Percentiles rank a stretch among this genome's conserved stretches.
These are phyloP conservation scores for Drosophila sechellia DNA, from an alignment of 1,140 invertebrate genomes.

Conservation along the genomic window DNA sequence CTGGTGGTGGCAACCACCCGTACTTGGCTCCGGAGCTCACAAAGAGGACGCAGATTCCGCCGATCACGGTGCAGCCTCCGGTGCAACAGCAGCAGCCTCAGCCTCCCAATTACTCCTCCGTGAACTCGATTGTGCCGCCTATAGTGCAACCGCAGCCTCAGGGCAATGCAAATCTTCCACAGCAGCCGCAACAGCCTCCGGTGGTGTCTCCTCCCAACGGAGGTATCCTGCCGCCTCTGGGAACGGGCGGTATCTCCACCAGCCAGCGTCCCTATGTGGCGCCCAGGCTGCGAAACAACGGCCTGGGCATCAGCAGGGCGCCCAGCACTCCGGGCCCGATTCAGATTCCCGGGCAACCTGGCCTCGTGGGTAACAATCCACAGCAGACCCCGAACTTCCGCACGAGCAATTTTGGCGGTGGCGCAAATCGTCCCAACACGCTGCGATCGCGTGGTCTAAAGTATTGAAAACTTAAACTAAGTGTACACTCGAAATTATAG, in stretches of 20 bases:
- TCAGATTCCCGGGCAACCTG: conserved; percentile 12
- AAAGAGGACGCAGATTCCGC: conserved; percentile 60
- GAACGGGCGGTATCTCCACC: conserved; percentile 49
- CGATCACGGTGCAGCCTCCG: conserved; percentile 24
- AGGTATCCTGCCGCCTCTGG: conserved; percentile 18
- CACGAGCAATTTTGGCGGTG: conserved; percentile 36
- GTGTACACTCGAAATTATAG: conserved; percentile 15
- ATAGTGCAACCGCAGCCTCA: conserved; percentile 28
- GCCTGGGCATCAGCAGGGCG: conserved; percentile 58
- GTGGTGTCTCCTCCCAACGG: conserved; percentile 14
- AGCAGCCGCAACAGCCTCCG: conserved; percentile 22
- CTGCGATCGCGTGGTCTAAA: conserved; percentile 77
- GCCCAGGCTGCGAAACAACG: conserved; percentile 74
- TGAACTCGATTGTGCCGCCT: conserved; percentile 76
- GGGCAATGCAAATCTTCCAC: conserved; percentile 13
- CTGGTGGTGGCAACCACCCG: conserved; percentile 66
- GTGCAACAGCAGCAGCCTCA: conserved; percentile 40
- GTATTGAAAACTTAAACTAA: conserved; percentile 56
- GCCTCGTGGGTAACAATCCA: conserved; percentile 7
- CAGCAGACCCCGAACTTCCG: conserved; percentile 18
- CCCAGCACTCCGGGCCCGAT: conserved; percentile 43
- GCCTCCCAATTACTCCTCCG: conserved; percentile 60
- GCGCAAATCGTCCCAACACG: conserved; percentile 58
- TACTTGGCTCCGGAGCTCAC: conserved; percentile 70
- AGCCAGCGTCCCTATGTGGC: conserved; percentile 80